Base-by-base conservation (phyloP, 2,888 invertebrate species). In the Rhorus exstirpatorius region DNA sequence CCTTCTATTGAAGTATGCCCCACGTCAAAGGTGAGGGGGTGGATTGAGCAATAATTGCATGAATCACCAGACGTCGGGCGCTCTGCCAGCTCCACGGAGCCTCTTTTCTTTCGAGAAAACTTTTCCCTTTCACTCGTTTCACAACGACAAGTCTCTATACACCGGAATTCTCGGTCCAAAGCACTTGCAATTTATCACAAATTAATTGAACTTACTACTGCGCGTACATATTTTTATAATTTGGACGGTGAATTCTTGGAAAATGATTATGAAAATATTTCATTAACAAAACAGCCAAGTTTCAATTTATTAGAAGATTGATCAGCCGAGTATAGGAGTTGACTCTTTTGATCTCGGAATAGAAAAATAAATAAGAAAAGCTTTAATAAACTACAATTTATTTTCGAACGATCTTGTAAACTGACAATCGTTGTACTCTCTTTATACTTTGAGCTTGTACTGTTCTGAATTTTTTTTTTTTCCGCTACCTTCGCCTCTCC, bases 391-490 rank as follows among this genome's bases (percentile, higher is more conserved):
- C 26, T 46, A 49, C 17, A 68, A 77, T 68, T 51, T 17, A 51
- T 17, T 24, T 38, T 17, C 8, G 55, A 70, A 71, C 71, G n/a
- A 31, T 46, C 46, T 58, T 26, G n/a, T n/a, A 58, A 58, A 65
- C 55, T 58, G 80, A 63, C 80, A 65, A 71, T 71, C 24, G 53
- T 46, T 70, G 55, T 65, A 58, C 24, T 55, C 24, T 55, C 17
- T 58, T 51, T 10, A 24, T 44, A 38, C 38, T 26, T 21, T 24
- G 17, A 31, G 31, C 71, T 65, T 65, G 31, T 71, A 63, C 24
- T 49, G 53, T 26, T 58, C 61, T 60, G 41, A 8, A 35, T 55
- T 53, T 68, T 65, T 44, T 46, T 60, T 19, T 71, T 21, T 17
- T 53, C 17, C 44, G n/a, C 12, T 31, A 38, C 60, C 10, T 14